Conservation (phyloP, 2,113 vertebrate genomes). For the Oncorhynchus keta region DNA sequence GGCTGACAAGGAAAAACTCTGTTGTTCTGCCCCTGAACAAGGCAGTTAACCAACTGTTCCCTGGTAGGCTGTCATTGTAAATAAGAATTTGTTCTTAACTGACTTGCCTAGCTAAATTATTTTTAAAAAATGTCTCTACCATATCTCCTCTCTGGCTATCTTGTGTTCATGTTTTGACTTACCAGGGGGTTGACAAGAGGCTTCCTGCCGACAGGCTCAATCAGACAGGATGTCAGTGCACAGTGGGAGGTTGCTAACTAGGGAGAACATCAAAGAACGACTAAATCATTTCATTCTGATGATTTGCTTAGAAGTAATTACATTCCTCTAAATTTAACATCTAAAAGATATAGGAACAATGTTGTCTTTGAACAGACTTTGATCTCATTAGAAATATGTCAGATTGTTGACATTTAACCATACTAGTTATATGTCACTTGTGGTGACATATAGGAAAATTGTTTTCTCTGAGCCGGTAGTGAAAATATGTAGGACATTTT, state of each 20-base stretch:
- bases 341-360: conserved; percentile 43
- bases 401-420: too few species aligned
- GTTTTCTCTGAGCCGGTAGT: too few species aligned
- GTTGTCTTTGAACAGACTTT: neutral
- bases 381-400: too few species aligned
- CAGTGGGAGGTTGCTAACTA: conserved; percentile 67
- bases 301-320: conserved; percentile 24
- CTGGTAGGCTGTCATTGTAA: too few species aligned
- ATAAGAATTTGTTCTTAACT: too few species aligned
- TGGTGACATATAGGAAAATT: too few species aligned
- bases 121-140: neutral
- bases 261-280: conserved; percentile 69
- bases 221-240: conserved; percentile 64
- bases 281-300: conserved; percentile 62
- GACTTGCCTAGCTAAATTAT: too few species aligned
- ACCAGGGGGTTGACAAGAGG: conserved; percentile 64
- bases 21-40: too few species aligned
- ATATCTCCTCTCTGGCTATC: neutral
- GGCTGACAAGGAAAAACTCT: too few species aligned
- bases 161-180: conserved; percentile 63
- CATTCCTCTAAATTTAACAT: conserved; percentile 63
- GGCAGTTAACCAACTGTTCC: too few species aligned
- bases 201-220: conserved; percentile 59
- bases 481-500: too few species aligned
- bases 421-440: too few species aligned